These are phyloP conservation scores for Cyprinodon variegatus DNA, from an alignment of 2,113 vertebrate genomes.

Conservation along the genomic window DNA sequence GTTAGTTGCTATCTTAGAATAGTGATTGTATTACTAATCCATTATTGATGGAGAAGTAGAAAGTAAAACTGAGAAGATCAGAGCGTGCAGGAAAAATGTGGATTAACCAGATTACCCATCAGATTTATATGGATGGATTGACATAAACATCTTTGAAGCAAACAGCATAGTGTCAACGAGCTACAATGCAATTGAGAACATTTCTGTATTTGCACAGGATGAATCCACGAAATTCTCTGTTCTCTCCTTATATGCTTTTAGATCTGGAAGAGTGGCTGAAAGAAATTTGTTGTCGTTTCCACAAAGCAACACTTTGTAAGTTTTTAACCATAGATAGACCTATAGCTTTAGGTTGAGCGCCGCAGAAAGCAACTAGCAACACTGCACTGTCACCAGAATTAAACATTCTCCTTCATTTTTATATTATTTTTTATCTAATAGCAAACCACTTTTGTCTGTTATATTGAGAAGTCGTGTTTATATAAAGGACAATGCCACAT, in stretches of 20 bases:
- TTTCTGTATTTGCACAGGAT: not conserved
- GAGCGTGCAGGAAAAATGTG: slow-evolving; percentile 16
- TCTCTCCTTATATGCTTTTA: not conserved
- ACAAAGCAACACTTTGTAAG: too few relatives aligned
- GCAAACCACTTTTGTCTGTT: too few relatives aligned
- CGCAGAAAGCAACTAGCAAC: too few relatives aligned
- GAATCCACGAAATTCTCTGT: not conserved
- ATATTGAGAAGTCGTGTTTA: too few relatives aligned
- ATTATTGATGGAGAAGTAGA: slow-evolving; percentile 9
- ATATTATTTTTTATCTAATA: too few relatives aligned
- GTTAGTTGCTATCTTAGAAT: not conserved
- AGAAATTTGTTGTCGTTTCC: not conserved
- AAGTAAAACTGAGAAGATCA: slow-evolving; percentile 4
- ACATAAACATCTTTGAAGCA: slow-evolving; percentile 18
- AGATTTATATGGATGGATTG: slow-evolving; percentile 21
- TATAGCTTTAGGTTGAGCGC: too few relatives aligned
- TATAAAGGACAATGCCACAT: too few relatives aligned
- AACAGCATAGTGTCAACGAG: not conserved
- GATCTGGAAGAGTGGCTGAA: not conserved
- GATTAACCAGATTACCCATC: slow-evolving; percentile 35
- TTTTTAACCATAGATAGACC: too few relatives aligned
- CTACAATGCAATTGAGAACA: not conserved
- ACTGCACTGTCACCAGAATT: too few relatives aligned
- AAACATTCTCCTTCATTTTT: too few relatives aligned
- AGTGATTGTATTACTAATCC: slow-evolving; percentile 55